A percentile compares a stretch with the other conserved stretches of the same genome.
These are phyloP conservation scores for Xenopus petersii DNA, from an alignment of 2,797 vertebrate species.

Conservation along the genomic window DNA sequence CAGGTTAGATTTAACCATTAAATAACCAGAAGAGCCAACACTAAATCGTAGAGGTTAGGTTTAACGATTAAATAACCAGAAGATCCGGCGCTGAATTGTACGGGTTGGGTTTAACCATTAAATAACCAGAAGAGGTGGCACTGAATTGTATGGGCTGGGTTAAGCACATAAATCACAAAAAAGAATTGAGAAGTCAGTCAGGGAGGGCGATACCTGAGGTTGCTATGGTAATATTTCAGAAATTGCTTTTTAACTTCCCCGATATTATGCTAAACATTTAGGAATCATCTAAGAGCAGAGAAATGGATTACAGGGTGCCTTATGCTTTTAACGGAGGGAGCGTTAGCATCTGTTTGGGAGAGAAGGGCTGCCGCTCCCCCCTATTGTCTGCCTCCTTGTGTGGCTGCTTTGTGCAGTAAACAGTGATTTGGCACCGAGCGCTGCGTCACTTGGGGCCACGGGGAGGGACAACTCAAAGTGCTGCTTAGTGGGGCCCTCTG, in stretches of 20 bases:
- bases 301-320: constrained; percentile 13
- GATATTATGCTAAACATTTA: constrained; percentile 36
- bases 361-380: too few species aligned
- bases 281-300: constrained; percentile 14
- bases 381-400: neutral
- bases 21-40: too few species aligned
- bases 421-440: constrained; percentile 48
- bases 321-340: constrained; percentile 15
- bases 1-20: too few species aligned
- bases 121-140: too few species aligned
- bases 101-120: too few species aligned
- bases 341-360: constrained; percentile 23
- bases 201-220: constrained; percentile 25
- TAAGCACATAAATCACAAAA: too few species aligned
- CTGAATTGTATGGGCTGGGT: too few species aligned
- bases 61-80: too few species aligned
- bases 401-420: constrained; percentile 48
- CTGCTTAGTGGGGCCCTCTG: constrained; percentile 63
- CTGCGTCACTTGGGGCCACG: neutral
- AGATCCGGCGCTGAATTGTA: too few species aligned
- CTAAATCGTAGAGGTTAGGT: too few species aligned
- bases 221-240: constrained; percentile 24
- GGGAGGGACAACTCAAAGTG: constrained; percentile 54
- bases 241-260: constrained; percentile 18
- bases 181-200: constrained; percentile 5